Evolutionary conservation across 37 sponge, comb jelly and placozoan species (phyloP).

Genomic region (Oopsacas minuta): DNA sequence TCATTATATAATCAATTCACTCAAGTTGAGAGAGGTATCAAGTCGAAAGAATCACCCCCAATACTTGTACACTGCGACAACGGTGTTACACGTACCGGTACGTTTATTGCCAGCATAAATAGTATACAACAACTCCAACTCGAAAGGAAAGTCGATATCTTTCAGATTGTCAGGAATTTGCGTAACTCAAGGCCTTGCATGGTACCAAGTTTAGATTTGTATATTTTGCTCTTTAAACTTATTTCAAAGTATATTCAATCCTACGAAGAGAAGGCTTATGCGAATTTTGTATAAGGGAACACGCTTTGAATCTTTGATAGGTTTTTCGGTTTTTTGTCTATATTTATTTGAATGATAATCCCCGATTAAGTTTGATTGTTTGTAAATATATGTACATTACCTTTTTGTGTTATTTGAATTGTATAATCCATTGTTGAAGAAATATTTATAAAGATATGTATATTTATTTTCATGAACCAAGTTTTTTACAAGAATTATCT

Average conservation of each 20-base stretch:
- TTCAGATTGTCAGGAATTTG: slow-evolving; percentile 6
- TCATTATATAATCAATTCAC: neutral
- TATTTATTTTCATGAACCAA: too few species aligned
- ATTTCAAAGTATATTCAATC: neutral
- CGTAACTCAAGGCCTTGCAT: slow-evolving; percentile 11
- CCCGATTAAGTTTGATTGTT: too few species aligned
- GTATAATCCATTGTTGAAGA: too few species aligned
- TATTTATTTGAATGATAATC: too few species aligned
- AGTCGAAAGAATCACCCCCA: neutral
- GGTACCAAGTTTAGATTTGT: neutral
- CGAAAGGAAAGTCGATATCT: neutral
- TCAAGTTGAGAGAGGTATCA: neutral
- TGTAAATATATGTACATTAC: too few species aligned
- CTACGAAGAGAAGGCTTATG: slow-evolving; percentile 2
- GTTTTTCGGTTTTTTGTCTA: too few species aligned
- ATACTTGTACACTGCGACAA: neutral
- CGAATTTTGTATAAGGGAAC: neutral
- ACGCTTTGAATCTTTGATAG: too few species aligned
- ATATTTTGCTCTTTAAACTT: neutral
- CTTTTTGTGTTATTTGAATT: too few species aligned
- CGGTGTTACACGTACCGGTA: neutral
- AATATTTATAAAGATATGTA: too few species aligned
- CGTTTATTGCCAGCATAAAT: neutral
- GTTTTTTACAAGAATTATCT: too few species aligned
- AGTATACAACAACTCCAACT: neutral